Base-by-base conservation (phyloP, 2,113 vertebrate genomes). In the Zosterops borbonicus region DNA sequence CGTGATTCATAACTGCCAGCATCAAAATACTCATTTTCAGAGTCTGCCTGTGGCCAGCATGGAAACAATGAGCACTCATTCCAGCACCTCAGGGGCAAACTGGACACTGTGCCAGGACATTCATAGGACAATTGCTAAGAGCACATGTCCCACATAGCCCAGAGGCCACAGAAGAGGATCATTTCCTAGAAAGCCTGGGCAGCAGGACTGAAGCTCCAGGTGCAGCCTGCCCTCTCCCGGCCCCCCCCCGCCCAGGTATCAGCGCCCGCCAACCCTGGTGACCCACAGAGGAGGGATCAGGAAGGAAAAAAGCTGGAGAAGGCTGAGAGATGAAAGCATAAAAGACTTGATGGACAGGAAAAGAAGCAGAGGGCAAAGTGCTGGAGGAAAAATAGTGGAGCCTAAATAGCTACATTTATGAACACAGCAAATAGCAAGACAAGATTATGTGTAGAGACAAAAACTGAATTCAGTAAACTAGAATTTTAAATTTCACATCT, bases 151-250 rank as follows among this genome's bases (percentile, higher is more conserved):
- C 53, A 20, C 8, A 7, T 1, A 58, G 74, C 49, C 62, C 55
- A 2, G 53, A 76, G 78, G 52, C 44, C 89, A 35, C 24, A 14
- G 74, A 35, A n/a, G 4, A 55, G 64, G 20, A 60, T 18, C 20
- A 68, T 49, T 94, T 88, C 95, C 87, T 90, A 83, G 92, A 92
- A 86, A 94, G 71, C 46, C 63, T 7, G 7, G 22, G 4, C 6
- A 81, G 53, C 37, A 27, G 35, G 4, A 56, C 39, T 67, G 64
- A 9, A 96, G 94, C 83, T 83, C 87, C 60, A 35, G 88, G 75
- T 42, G 64, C 90, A 97, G 96, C 89, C 96, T 97, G 93, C 79
- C 88, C 90, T 68, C 92, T 97, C 96, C 96, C 80, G n/a, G 92
- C 52, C 85, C 94, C 93, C 89, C 39, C 31, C 80, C 82, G 31